phyloP scores from a whole-genome alignment of 2,888 invertebrate genomes.

The Folsomia manolachei region DNA sequence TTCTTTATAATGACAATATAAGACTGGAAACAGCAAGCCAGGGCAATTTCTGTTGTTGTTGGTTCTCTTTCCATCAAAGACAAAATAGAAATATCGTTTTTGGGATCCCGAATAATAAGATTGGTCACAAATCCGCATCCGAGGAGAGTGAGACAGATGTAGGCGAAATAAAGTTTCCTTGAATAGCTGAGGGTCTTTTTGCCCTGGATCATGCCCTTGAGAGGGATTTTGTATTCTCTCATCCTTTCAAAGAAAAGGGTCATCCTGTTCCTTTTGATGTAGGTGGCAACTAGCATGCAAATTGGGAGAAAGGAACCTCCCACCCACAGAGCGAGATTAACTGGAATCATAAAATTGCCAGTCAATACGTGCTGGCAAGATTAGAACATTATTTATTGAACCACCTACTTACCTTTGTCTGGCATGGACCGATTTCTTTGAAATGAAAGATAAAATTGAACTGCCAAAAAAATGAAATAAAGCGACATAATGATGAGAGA shows the following conservation, averaged over 20 bases:
- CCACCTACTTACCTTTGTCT: too few relatives aligned
- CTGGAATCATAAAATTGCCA: too few relatives aligned
- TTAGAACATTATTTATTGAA: too few relatives aligned
- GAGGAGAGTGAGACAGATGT: slow-evolving; percentile 16
- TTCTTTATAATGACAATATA: slow-evolving; percentile 40
- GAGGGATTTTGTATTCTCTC: slow-evolving; percentile 36
- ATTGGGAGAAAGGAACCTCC: slow-evolving; percentile 38
- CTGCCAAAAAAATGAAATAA: slow-evolving; percentile 34
- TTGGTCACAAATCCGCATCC: slow-evolving; percentile 12
- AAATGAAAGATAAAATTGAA: slow-evolving; percentile 36
- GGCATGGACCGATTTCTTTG: slow-evolving; percentile 15
- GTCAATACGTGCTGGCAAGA: too few relatives aligned
- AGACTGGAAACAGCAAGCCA: slow-evolving; percentile 33
- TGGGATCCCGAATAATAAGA: slow-evolving; percentile 23
- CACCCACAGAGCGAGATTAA: slow-evolving; percentile 31
- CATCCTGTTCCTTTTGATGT: slow-evolving; percentile 39
- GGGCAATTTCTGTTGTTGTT: slow-evolving; percentile 2
- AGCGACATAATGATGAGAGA: slow-evolving; percentile 34
- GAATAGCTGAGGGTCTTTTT: slow-evolving; percentile 21
- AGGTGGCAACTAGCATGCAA: slow-evolving; percentile 36
- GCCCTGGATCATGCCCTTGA: slow-evolving; percentile 37
- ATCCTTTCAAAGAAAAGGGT: slow-evolving; percentile 43
- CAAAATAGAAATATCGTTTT: slow-evolving; percentile 22
- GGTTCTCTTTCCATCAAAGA: slow-evolving; percentile 26
- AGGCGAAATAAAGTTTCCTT: slow-evolving; percentile 26